Conservation (phyloP, 1,140 invertebrate genomes). For the Cardiocondyla obscurior region DNA sequence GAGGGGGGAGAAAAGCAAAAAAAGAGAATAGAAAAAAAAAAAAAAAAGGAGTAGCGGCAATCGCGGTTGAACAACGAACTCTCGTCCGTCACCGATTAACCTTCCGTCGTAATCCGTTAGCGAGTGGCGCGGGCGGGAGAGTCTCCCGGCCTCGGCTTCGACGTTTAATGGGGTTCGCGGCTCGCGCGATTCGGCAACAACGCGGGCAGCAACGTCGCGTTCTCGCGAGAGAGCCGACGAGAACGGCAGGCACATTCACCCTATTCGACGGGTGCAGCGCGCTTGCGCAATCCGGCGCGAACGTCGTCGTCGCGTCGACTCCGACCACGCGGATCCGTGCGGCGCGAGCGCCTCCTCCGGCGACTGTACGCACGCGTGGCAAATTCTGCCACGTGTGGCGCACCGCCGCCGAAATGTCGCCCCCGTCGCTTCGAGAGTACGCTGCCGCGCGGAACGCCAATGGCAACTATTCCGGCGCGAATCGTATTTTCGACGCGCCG, state of each 20-base stretch:
- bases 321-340: slow-evolving; percentile 66
- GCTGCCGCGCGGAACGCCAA: slow-evolving; percentile 58
- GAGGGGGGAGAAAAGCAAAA: background rate
- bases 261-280: slow-evolving; percentile 46
- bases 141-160: slow-evolving; percentile 31
- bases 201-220: slow-evolving; percentile 49
- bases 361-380: slow-evolving; percentile 53
- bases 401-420: slow-evolving; percentile 66
- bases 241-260: slow-evolving; percentile 65
- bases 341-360: slow-evolving; percentile 26
- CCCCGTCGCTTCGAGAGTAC: slow-evolving; percentile 53
- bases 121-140: slow-evolving; percentile 51
- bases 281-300: slow-evolving; percentile 63
- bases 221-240: slow-evolving; percentile 62
- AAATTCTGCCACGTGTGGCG: slow-evolving; percentile 69
- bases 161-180: slow-evolving; percentile 54
- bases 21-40: background rate
- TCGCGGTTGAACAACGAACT: slow-evolving; percentile 26
- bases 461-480: slow-evolving; percentile 57
- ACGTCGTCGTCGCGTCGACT: slow-evolving; percentile 23
- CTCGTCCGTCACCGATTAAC: slow-evolving; percentile 50
- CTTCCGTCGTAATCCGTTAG: slow-evolving; percentile 48
- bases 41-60: background rate
- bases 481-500: slow-evolving; percentile 62
- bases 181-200: slow-evolving; percentile 62